phyloP scores from a whole-genome alignment of 2,797 vertebrate genomes.

The Crenuchus spilurus region DNA sequence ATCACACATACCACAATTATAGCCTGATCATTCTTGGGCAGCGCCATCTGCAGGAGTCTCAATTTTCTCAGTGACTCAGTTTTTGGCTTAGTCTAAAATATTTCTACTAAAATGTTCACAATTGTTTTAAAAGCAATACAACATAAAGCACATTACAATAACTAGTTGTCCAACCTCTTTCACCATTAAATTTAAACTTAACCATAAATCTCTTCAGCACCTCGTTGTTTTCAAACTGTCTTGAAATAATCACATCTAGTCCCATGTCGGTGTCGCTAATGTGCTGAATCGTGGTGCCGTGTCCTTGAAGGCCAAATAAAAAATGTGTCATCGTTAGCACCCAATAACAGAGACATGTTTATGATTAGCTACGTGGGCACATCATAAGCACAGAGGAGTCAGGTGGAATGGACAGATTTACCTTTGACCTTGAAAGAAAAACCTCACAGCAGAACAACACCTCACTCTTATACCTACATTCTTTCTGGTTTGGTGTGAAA shows the following conservation, averaged over 20 bases:
- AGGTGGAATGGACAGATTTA: conserved; percentile 82
- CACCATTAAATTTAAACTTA: conserved; percentile 13
- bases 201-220: conserved; percentile 37
- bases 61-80: too few relatives aligned
- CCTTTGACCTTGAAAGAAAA: conserved; percentile 78
- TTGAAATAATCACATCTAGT: conserved; percentile 39
- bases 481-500: too few relatives aligned
- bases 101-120: too few relatives aligned
- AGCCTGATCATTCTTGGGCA: too few relatives aligned
- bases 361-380: conserved; percentile 69
- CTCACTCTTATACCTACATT: background rate
- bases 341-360: conserved; percentile 81
- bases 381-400: conserved; percentile 82
- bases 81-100: too few relatives aligned
- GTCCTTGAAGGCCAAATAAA: conserved; percentile 83
- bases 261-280: conserved; percentile 32
- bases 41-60: too few relatives aligned
- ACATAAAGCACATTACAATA: background rate
- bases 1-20: too few relatives aligned
- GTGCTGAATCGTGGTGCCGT: conserved; percentile 72
- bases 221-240: conserved; percentile 39
- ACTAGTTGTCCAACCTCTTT: background rate
- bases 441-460: background rate
- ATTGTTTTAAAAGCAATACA: background rate
- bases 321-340: conserved; percentile 80